Evolutionary conservation across 2,888 invertebrate species (phyloP), one percentile per base, ranked within the genome.

Genomic region (Epinotia brunnichana): DNA sequence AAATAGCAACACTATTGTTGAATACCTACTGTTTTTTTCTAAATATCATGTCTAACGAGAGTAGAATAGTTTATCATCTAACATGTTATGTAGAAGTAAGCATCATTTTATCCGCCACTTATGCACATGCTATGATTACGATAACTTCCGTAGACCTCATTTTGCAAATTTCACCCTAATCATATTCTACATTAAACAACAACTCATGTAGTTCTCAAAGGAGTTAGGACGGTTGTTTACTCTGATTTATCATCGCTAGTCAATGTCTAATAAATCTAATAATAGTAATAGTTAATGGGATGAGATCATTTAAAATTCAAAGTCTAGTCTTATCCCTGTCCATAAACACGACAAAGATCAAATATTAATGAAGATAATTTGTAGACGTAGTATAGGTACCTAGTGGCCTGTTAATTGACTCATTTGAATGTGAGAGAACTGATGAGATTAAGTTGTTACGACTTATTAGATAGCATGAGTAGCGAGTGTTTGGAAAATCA

Each of bases 61-160:
- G 7, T 56, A 5, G 24, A n/a, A 57, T 53, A 53, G 2, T 24
- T 13, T 13, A 54, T 13, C 21, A 13, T 57, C 7, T 7, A n/a
- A 2, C 13, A 35, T 9, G n/a, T 2, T 9, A 60, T 13, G 19
- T 2, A 60, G 10, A 59, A 17, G 1, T 59, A 39, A 9, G 35
- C 17, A 41, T 41, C 41, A 41, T 41, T 41, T 13, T 41, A 21
- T 7, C 15, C 44, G n/a, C 44, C 61, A 61, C 41, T 61, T 61
- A 19, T 41, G 21, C 21, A 15, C 13, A 61, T 61, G 41, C 41
- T 61, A 19, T 61, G 41, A 61, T 21, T 41, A 44, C 21, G 61
- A 61, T 61, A 61, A 61, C 44, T 21, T 41, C 13, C 21, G 60
- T 41, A 24, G 44, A 61, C 61, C 61, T 61, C 19, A 44, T 61